Evolutionary conservation across 2,888 invertebrate genomes (phyloP).

Genomic region (Copidosoma aretas): DNA sequence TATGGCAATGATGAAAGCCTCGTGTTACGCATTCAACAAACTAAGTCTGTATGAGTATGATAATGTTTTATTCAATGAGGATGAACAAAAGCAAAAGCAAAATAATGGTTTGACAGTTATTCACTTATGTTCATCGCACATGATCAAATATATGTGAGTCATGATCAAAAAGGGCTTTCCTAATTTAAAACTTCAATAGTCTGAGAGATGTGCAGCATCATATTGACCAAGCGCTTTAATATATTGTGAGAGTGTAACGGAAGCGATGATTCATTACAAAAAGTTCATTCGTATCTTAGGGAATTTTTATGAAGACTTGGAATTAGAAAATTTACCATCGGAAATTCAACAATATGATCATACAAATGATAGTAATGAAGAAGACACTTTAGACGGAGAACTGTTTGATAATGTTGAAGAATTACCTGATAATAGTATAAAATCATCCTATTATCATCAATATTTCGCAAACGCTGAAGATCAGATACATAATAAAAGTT

Average conservation of each 20-base stretch:
- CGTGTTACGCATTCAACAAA: background rate
- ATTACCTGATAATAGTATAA: background rate
- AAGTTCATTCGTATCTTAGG: background rate
- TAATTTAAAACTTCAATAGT: background rate
- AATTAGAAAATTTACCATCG: background rate
- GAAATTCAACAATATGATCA: background rate
- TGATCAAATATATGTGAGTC: background rate
- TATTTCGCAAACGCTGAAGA: background rate
- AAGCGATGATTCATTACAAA: background rate
- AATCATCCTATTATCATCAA: background rate
- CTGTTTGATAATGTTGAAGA: background rate
- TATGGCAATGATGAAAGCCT: background rate
- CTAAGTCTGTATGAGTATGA: background rate
- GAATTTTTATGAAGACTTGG: background rate
- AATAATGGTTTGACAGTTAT: background rate
- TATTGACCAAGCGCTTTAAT: background rate
- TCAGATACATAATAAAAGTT: background rate
- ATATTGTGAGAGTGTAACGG: background rate
- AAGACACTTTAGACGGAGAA: too few relatives aligned
- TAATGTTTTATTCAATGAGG: background rate
- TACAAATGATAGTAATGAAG: background rate
- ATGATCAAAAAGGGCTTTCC: background rate
- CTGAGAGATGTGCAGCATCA: background rate
- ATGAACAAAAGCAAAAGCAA: background rate
- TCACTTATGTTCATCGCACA: background rate